Evolutionary conservation across 2,113 vertebrate genomes (phyloP).

Genomic region (Tetraodon nigroviridis): DNA sequence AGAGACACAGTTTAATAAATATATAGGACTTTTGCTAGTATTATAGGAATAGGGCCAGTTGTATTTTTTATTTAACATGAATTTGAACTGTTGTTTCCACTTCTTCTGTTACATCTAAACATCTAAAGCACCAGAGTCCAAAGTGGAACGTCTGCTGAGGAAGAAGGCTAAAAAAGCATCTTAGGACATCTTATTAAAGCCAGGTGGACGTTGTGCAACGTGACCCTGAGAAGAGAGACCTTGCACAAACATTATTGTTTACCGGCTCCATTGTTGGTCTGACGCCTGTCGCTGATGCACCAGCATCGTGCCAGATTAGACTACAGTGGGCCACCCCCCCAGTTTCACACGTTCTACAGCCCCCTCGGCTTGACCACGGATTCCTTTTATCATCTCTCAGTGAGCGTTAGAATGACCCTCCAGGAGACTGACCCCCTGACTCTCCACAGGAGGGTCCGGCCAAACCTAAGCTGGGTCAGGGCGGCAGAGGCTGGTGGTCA

Average conservation of each 20-base stretch:
- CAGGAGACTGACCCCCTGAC: slow-evolving; percentile 56
- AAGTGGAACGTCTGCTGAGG: slow-evolving; percentile 50
- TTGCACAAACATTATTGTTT: slow-evolving; percentile 77
- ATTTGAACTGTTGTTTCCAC: no score
- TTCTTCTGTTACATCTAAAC: not conserved
- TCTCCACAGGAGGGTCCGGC: slow-evolving; percentile 50
- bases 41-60: no score
- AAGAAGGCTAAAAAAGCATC: slow-evolving; percentile 58
- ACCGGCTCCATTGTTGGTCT: slow-evolving; percentile 58
- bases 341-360: slow-evolving; percentile 33
- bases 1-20: no score
- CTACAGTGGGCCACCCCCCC: slow-evolving; percentile 38
- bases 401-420: slow-evolving; percentile 60
- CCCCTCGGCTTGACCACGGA: slow-evolving; percentile 52
- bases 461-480: slow-evolving; percentile 55
- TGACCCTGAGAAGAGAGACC: slow-evolving; percentile 66
- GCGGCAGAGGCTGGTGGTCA: slow-evolving; percentile 33
- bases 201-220: slow-evolving; percentile 69
- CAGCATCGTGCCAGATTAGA: slow-evolving; percentile 70
- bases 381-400: slow-evolving; percentile 64
- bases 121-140: slow-evolving; percentile 29
- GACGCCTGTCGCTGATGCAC: slow-evolving; percentile 45
- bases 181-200: slow-evolving; percentile 66
- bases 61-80: no score
- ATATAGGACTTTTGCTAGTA: no score